A percentile compares a stretch with the other conserved stretches of the same genome.
phyloP scores from a whole-genome alignment of 2,888 invertebrate species.

The Baronia brevicornis region DNA sequence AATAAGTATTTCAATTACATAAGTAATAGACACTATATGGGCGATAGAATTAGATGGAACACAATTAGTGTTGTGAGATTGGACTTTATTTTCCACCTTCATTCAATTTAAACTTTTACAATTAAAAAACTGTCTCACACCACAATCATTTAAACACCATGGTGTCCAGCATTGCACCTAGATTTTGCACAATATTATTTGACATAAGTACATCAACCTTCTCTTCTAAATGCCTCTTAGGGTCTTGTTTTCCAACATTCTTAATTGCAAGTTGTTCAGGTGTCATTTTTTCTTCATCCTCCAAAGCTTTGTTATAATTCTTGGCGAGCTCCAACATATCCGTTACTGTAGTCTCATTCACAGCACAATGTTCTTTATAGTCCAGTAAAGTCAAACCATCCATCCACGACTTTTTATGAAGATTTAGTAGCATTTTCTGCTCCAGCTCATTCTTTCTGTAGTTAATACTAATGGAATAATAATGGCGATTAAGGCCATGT shows the following conservation, averaged over 20 bases:
- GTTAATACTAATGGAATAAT: conserved; percentile 99
- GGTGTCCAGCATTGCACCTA: conserved; percentile 95
- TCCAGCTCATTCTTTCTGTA: conserved; percentile 99
- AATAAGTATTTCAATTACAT: conserved; percentile 47
- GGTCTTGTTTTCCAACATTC: conserved; percentile 99
- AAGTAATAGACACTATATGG: conserved; percentile 48
- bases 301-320: conserved; percentile 97
- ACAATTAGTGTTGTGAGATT: conserved; percentile 34
- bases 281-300: conserved; percentile 99
- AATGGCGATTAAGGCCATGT: conserved; percentile 98
- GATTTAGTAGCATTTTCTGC: conserved; percentile 98
- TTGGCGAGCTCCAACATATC: conserved; percentile 98
- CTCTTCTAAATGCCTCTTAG: conserved; percentile 99
- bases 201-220: conserved; percentile 98
- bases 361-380: conserved; percentile 93
- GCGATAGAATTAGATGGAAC: conserved; percentile 20
- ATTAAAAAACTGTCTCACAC: conserved; percentile 31
- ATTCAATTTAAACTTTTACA: conserved; percentile 36
- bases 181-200: conserved; percentile 97
- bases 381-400: conserved; percentile 94
- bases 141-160: conserved; percentile 70
- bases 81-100: conserved; percentile 46
- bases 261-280: conserved; percentile 99
- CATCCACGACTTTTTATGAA: conserved; percentile 99
- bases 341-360: conserved; percentile 95